A percentile compares a stretch with the other conserved stretches of the same genome.
Evolutionary conservation across 2,888 invertebrate species (phyloP).

Genomic region (Cremastinae sp.): DNA sequence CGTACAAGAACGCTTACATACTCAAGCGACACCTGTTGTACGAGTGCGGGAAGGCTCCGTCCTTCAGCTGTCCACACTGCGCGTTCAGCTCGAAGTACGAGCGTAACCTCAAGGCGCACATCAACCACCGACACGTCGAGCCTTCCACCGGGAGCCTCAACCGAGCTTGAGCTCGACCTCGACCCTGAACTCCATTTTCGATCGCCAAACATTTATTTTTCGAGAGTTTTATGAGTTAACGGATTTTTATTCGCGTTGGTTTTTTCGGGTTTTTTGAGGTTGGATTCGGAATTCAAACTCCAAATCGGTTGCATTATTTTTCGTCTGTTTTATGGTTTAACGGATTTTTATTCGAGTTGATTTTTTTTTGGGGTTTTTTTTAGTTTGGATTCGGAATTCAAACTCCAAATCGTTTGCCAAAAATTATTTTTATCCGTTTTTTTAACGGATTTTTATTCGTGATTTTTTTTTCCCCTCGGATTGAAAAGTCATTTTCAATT

Average conservation of each 20-base stretch:
- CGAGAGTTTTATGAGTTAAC: too few species aligned
- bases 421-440: too few species aligned
- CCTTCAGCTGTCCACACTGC: slow-evolving; percentile 80
- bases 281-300: too few species aligned
- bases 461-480: slow-evolving; percentile 4
- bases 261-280: too few species aligned
- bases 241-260: too few species aligned
- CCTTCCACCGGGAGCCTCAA: slow-evolving; percentile 56
- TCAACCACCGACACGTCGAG: slow-evolving; percentile 77
- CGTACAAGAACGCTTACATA: slow-evolving; percentile 84
- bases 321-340: too few species aligned
- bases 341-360: neutral
- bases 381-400: too few species aligned
- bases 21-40: slow-evolving; percentile 82
- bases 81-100: slow-evolving; percentile 80
- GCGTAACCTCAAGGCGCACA: slow-evolving; percentile 79
- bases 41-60: slow-evolving; percentile 81
- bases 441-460: slow-evolving; percentile 8
- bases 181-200: too few species aligned
- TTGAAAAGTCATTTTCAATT: slow-evolving; percentile 18
- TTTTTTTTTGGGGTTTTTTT: slow-evolving; percentile 34
- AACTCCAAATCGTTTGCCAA: too few species aligned
- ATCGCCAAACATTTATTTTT: neutral
- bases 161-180: slow-evolving; percentile 37
- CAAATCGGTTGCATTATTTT: too few species aligned